Evolutionary conservation across 1,140 invertebrate genomes (phyloP).

Genomic region (Dendroctonus valens): DNA sequence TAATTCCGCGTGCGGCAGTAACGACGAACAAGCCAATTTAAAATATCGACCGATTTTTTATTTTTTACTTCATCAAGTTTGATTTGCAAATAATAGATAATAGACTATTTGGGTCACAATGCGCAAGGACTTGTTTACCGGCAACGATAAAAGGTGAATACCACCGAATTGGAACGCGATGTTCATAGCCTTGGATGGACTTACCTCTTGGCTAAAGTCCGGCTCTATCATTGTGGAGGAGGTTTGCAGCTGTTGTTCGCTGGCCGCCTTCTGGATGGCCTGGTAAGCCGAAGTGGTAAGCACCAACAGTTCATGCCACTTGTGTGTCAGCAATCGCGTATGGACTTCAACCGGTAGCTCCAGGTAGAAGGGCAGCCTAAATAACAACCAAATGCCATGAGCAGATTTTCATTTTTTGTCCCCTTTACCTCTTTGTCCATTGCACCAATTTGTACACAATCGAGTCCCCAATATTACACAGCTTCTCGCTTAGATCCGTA

Average conservation of each 20-base stretch:
- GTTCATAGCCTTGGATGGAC: conserved; percentile 13
- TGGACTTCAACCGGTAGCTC: conserved; percentile 93
- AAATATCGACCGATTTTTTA: conserved; percentile 14
- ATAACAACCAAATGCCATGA: neutral
- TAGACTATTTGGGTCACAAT: conserved; percentile 10
- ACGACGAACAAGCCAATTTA: conserved; percentile 9
- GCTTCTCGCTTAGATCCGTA: conserved; percentile 85
- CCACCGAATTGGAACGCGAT: conserved; percentile 20
- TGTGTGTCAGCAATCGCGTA: conserved; percentile 91
- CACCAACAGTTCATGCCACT: conserved; percentile 96
- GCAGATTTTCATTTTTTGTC: neutral
- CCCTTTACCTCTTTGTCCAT: conserved; percentile 84
- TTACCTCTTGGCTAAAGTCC: conserved; percentile 76
- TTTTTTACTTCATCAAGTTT: neutral
- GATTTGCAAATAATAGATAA: conserved; percentile 22
- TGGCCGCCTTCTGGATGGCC: conserved; percentile 69
- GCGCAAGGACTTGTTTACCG: conserved; percentile 23
- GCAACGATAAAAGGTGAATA: conserved; percentile 22
- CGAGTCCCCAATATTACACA: conserved; percentile 93
- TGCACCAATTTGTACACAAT: conserved; percentile 96
- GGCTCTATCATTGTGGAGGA: conserved; percentile 57
- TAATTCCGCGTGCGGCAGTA: conserved; percentile 2
- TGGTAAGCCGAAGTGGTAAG: conserved; percentile 92
- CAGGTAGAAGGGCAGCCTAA: conserved; percentile 86
- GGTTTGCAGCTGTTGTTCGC: conserved; percentile 48